Base-by-base conservation (phyloP, 2,888 invertebrate species). In the Drosophila ustulata region DNA sequence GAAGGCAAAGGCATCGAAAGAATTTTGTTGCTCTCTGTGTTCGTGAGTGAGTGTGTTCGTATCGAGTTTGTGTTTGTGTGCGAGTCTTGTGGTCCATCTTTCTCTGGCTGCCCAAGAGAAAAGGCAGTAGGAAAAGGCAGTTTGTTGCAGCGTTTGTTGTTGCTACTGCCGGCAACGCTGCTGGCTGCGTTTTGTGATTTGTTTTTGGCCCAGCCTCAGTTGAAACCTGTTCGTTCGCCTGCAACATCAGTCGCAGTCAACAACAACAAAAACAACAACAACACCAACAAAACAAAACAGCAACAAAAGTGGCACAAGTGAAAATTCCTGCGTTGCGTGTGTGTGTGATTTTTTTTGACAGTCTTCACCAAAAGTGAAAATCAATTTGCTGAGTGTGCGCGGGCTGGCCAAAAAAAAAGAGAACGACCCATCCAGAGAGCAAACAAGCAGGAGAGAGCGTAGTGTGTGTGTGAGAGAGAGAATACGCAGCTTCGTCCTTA, bases 301-400 rank as follows among this genome's bases (percentile, higher is more conserved):
- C 66, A 72, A 63, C 74, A 74, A 87, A 85, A 85, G 89, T 89
- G 89, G 85, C 85, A 85, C 85, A 85, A 85, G 85, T 89, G 88
- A 85, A 89, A 85, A 85, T 89, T 85, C 88, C 85, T 84, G 80
- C 71, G 88, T 80, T 67, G 71, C 70, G 68, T 57, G 49, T 61
- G 52, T 66, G 71, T 58, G 55, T 66, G 71, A 55, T 69, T 65
- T 80, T 76, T 86, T 85, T 84, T 78, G 80, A 88, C 86, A 86
- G 59, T 82, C 75, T 78, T 73, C 62, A 72, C 88, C 88, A 83
- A 83, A 83, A 83, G 83, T 83, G 83, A 83, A 83, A 83, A 83
- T 83, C 88, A 86, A 83, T 88, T 88, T 80, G 78, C 68, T 71
- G 71, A 88, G 82, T 50, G 78, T 86, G 83, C 83, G 83, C 86